Evolutionary conservation across 2,797 vertebrate genomes (phyloP).

Genomic region (Molossus alvarezi): DNA sequence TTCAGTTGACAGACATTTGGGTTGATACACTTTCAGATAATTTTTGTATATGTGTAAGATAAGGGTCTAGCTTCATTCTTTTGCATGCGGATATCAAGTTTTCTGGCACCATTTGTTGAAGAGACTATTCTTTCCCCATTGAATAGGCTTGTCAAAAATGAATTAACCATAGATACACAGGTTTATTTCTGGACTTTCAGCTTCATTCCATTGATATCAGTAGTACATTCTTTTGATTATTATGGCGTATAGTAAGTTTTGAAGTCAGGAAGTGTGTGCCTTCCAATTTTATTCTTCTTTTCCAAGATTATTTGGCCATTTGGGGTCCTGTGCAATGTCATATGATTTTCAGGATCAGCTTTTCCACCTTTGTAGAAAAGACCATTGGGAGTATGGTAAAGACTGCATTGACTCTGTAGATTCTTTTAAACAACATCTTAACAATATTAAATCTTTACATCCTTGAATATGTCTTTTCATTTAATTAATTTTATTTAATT

Average conservation of each 20-base stretch:
- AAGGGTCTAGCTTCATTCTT: neutral
- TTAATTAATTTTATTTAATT: too few relatives aligned
- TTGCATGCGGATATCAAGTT: neutral
- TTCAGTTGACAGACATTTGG: too few relatives aligned
- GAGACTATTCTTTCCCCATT: too few relatives aligned
- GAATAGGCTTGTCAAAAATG: too few relatives aligned
- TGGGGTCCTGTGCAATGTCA: neutral
- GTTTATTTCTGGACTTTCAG: neutral
- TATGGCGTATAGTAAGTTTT: neutral
- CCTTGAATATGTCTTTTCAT: neutral
- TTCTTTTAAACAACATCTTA: too few relatives aligned
- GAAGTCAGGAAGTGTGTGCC: neutral
- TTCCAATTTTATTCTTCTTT: neutral
- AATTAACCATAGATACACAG: neutral
- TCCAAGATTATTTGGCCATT: neutral
- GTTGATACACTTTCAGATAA: neutral
- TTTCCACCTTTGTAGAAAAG: neutral
- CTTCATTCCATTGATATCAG: neutral
- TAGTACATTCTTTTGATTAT: neutral
- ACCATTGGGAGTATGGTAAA: neutral
- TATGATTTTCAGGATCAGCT: neutral
- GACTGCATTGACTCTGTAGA: too few relatives aligned
- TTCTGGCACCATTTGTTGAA: neutral
- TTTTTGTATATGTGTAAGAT: neutral
- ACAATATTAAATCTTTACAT: neutral